phyloP scores from a whole-genome alignment of 2,113 vertebrate species.

The Lycaon pictus region DNA sequence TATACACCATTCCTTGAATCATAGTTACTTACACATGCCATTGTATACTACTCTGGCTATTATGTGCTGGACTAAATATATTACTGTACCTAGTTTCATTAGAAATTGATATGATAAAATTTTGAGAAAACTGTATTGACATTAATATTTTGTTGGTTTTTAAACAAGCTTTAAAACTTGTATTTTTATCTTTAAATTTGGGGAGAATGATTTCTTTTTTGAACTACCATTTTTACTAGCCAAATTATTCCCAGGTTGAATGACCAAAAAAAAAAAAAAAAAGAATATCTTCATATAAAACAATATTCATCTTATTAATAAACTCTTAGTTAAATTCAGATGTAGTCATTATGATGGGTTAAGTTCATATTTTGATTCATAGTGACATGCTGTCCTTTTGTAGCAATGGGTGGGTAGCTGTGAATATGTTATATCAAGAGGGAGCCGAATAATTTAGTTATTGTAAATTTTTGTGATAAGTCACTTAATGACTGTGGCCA shows the following conservation, averaged over 20 bases:
- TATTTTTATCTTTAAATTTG: conserved; percentile 11
- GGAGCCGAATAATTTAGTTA: background rate
- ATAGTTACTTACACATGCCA: background rate
- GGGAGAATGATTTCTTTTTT: background rate
- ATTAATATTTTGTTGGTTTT: background rate
- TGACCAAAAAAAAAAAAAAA: background rate
- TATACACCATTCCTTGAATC: background rate
- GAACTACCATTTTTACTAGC: background rate
- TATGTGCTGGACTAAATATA: background rate
- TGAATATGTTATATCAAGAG: background rate
- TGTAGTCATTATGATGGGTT: background rate
- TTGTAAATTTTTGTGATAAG: background rate
- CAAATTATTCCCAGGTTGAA: background rate
- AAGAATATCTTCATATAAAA: background rate
- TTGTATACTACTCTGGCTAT: background rate
- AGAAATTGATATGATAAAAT: background rate
- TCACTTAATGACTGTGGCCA: background rate
- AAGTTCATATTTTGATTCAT: background rate
- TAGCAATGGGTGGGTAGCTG: background rate
- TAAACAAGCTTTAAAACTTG: background rate
- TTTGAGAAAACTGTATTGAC: background rate
- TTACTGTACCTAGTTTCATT: background rate
- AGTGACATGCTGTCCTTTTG: background rate
- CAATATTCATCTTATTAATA: background rate
- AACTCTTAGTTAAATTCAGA: background rate